A percentile compares a stretch with the other conserved stretches of the same genome.
phyloP scores from a whole-genome alignment of 2,797 vertebrate species.

The Vultur gryphus region DNA sequence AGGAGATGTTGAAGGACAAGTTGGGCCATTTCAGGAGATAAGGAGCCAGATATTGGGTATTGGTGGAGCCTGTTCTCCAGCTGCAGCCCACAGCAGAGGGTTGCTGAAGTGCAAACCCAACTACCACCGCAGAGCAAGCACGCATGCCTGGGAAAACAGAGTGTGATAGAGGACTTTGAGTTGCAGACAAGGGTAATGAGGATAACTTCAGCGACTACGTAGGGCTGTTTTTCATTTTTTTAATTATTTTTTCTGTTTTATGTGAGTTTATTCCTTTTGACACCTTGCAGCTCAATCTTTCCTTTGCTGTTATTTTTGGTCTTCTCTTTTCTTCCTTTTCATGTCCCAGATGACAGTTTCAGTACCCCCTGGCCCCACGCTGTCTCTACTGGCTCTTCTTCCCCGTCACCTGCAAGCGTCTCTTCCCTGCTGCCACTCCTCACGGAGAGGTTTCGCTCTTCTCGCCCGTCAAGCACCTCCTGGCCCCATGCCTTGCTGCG shows the following conservation, averaged over 20 bases:
- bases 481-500: background rate
- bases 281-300: background rate
- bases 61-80: background rate
- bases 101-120: background rate
- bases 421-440: background rate
- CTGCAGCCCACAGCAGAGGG: accelerated
- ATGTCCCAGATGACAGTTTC: background rate
- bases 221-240: background rate
- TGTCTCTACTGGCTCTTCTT: background rate
- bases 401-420: background rate
- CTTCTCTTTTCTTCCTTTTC: background rate
- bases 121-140: too few relatives aligned
- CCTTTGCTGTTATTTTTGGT: background rate
- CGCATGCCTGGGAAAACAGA: background rate
- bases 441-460: background rate
- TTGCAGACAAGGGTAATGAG: too few relatives aligned
- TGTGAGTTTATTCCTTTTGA: background rate
- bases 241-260: background rate
- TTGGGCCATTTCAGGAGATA: background rate
- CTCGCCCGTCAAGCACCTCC: background rate
- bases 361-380: too few relatives aligned
- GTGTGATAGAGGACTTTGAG: background rate
- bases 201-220: background rate
- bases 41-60: background rate
- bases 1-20: background rate